These are phyloP conservation scores for Tangara arthus DNA, from an alignment of 2,797 vertebrate genomes.

Conservation along the genomic window DNA sequence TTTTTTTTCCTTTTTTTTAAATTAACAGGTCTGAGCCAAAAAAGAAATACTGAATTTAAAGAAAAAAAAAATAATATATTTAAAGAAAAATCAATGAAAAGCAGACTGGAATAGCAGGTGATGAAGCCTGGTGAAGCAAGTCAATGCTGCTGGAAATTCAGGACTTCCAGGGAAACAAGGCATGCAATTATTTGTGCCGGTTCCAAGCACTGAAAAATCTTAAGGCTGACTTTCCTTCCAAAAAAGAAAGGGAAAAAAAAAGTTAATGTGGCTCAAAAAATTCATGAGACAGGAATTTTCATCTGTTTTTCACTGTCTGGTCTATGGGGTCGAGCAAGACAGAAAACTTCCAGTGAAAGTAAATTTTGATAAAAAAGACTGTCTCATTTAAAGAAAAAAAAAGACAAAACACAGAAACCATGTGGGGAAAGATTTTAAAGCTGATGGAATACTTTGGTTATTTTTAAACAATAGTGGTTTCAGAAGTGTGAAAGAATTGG, in stretches of 20 bases:
- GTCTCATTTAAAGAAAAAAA: background rate
- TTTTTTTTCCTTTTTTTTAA: background rate
- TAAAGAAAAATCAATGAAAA: background rate
- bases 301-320: conserved; percentile 6
- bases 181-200: background rate
- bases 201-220: background rate
- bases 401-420: background rate
- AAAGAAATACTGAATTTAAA: background rate
- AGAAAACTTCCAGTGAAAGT: conserved; percentile 10
- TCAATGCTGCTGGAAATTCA: background rate
- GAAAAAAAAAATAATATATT: background rate
- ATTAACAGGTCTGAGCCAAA: background rate
- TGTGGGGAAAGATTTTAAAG: conserved; percentile 3
- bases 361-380: background rate
- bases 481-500: conserved; percentile 1
- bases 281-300: background rate
- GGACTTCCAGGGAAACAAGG: background rate
- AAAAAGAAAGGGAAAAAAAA: background rate
- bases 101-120: background rate
- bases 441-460: background rate
- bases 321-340: background rate
- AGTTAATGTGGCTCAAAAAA: background rate
- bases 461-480: conserved; percentile 39
- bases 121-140: background rate
- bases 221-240: background rate